A percentile compares a stretch with the other conserved stretches of the same genome.
These are phyloP conservation scores for Pitangus sulphuratus DNA, from an alignment of 2,797 vertebrate species.

Conservation along the genomic window DNA sequence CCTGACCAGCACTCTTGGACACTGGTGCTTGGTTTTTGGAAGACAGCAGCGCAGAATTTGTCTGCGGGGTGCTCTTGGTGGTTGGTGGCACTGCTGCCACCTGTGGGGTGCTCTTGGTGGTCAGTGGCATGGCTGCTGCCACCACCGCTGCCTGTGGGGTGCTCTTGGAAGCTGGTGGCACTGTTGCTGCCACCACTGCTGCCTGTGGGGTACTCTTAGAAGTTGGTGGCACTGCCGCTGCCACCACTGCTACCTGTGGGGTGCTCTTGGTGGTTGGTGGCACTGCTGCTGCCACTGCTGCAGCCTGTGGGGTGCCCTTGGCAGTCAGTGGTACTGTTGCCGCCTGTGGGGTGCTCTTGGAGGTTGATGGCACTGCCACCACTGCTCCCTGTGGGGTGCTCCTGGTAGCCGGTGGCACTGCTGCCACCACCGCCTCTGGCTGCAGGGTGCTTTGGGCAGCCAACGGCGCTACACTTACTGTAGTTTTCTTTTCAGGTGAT, in stretches of 20 bases:
- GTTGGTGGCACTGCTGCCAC: neutral
- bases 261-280: constrained; percentile 29
- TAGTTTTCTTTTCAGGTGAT: constrained; percentile 60
- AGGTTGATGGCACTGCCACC: accelerated
- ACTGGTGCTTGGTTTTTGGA: constrained; percentile 23
- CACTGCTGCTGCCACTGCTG: neutral
- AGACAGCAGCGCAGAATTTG: neutral
- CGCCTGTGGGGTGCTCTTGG: neutral
- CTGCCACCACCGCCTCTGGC: neutral
- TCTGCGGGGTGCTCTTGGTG: neutral
- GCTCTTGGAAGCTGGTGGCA: constrained; percentile 6
- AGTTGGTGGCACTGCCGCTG: neutral
- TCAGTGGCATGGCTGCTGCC: neutral
- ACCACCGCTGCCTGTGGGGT: neutral
- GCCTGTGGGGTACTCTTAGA: constrained; percentile 1
- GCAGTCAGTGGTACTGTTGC: neutral
- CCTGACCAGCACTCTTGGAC: constrained; percentile 59
- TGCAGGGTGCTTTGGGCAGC: neutral
- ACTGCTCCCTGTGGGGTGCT: neutral
- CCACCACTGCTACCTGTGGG: neutral
- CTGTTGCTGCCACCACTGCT: neutral
- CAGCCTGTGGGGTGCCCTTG: constrained; percentile 17
- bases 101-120: constrained; percentile 52
- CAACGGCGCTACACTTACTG: neutral
- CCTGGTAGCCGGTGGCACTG: neutral